Percentiles rank a stretch among this genome's conserved stretches.
Conservation (phyloP, 2,797 vertebrate genomes). For the Lagorchestes hirsutus region DNA sequence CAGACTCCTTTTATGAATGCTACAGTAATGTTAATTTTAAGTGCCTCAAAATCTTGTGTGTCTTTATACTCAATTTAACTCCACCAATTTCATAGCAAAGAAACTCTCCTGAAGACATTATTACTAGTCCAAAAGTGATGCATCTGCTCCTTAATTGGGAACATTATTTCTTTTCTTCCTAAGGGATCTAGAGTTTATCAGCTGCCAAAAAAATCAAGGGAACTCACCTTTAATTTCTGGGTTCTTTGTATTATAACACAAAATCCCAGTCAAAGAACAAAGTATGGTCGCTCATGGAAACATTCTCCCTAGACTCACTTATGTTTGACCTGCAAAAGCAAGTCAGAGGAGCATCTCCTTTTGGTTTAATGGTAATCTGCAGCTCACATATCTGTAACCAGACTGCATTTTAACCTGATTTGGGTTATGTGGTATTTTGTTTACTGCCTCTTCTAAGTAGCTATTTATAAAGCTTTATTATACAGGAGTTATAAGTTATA, state of each 20-base stretch:
- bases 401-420: slow-evolving; percentile 19
- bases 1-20: background rate
- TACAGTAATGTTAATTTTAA: background rate
- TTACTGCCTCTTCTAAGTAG: slow-evolving; percentile 52
- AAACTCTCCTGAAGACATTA: background rate
- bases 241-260: background rate
- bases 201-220: background rate
- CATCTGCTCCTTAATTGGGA: background rate
- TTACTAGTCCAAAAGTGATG: background rate
- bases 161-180: background rate
- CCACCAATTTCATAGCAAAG: background rate
- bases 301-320: background rate
- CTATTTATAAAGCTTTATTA: slow-evolving; percentile 69
- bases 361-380: background rate
- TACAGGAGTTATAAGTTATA: slow-evolving; percentile 69
- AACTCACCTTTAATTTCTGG: background rate
- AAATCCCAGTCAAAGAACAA: background rate
- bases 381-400: background rate
- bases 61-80: background rate
- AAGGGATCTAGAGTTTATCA: background rate
- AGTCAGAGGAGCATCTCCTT: background rate
- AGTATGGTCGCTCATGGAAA: slow-evolving; percentile 27
- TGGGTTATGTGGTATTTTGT: slow-evolving; percentile 23
- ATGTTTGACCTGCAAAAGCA: background rate
- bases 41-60: background rate